Conservation (phyloP, 2,797 vertebrate species). For the Lemur catta region DNA sequence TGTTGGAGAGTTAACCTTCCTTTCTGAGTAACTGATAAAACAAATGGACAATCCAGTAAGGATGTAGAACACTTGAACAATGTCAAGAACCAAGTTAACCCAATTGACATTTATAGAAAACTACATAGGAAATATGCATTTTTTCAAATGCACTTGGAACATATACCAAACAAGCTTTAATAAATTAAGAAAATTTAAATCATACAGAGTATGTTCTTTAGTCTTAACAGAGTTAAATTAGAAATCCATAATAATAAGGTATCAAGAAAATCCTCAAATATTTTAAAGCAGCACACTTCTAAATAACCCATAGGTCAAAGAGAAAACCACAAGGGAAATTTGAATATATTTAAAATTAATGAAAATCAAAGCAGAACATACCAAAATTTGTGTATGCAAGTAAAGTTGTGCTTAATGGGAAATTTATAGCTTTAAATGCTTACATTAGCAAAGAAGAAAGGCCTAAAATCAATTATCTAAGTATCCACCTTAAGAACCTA, state of each 20-base stretch:
- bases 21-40: background rate
- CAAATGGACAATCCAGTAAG: background rate
- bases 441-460: background rate
- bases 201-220: background rate
- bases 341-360: background rate
- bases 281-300: background rate
- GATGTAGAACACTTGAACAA: background rate
- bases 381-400: background rate
- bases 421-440: background rate
- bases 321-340: background rate
- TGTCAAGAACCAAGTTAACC: background rate
- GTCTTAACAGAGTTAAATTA: conserved; percentile 17
- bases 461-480: background rate
- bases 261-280: conserved; percentile 22
- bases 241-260: background rate
- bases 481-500: background rate
- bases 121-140: background rate
- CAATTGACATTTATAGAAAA: background rate
- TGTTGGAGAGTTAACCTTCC: background rate
- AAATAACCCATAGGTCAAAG: conserved; percentile 16
- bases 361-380: background rate
- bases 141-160: background rate
- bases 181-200: background rate
- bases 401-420: background rate
- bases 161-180: background rate